These are phyloP conservation scores for Strigamia maritima DNA, from an alignment of 2,888 invertebrate genomes.

Conservation along the genomic window DNA sequence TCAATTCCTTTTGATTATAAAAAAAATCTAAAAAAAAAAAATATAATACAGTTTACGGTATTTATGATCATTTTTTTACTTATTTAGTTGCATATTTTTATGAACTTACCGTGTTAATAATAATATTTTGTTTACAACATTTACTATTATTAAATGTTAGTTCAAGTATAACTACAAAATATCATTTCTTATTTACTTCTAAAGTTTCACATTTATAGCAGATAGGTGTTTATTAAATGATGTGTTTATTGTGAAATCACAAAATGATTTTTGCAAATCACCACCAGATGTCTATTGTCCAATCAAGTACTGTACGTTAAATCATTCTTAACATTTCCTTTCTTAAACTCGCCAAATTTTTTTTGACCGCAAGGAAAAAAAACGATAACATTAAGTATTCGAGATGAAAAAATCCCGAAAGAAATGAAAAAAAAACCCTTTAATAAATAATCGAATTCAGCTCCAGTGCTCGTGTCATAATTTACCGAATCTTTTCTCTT, in stretches of 20 bases:
- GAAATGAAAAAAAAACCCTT: neutral
- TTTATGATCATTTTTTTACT: neutral
- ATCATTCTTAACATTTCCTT: neutral
- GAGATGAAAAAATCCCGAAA: neutral
- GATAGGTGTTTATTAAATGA: no score
- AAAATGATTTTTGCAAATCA: neutral
- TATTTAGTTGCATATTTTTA: no score
- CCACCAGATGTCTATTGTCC: constrained; percentile 9
- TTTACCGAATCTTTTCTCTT: constrained; percentile 6
- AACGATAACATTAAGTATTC: neutral
- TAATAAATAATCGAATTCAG: neutral
- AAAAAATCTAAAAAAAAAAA: no score
- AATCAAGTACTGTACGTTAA: no score
- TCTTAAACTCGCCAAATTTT: neutral
- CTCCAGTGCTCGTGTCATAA: neutral
- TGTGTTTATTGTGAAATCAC: neutral
- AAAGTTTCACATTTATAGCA: no score
- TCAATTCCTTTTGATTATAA: neutral
- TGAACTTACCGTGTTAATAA: no score
- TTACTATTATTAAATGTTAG: no score
- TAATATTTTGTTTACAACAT: no score
- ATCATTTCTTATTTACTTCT: no score
- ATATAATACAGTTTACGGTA: no score
- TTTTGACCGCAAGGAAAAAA: neutral
- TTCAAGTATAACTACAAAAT: no score